phyloP scores from a whole-genome alignment of 30 jellyfish, hydroid and myxozoan genomes.

The Pelagia noctiluca region DNA sequence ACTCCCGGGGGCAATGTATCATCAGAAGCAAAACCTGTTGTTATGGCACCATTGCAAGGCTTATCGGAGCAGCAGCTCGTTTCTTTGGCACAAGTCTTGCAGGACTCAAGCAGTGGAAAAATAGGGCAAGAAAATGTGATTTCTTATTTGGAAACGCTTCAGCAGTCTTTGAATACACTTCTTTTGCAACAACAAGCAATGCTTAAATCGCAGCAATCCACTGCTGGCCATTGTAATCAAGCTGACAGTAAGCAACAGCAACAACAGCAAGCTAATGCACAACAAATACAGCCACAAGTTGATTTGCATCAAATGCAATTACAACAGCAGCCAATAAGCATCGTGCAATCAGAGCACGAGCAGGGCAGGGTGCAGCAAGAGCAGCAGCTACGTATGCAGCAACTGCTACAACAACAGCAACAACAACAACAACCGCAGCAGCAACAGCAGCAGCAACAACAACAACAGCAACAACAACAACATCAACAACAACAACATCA shows the following conservation, averaged over 20 bases:
- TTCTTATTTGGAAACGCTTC: conserved; percentile 88
- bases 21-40: background rate
- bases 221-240: background rate
- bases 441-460: conserved; percentile 35
- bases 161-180: conserved; percentile 80
- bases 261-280: conserved; percentile 4
- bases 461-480: conserved; percentile 56
- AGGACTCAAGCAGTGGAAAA: conserved; percentile 64
- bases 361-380: too few species aligned
- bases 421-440: conserved; percentile 47
- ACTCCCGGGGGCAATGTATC: background rate
- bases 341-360: too few species aligned
- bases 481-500: conserved; percentile 28
- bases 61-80: conserved; percentile 84
- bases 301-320: too few species aligned
- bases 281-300: too few species aligned
- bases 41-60: conserved; percentile 64
- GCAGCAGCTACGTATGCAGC: too few species aligned
- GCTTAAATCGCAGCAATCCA: conserved; percentile 35
- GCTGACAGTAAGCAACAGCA: conserved; percentile 5
- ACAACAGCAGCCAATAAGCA: too few species aligned
- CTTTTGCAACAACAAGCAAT: conserved; percentile 72
- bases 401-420: background rate
- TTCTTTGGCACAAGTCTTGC: conserved; percentile 78
- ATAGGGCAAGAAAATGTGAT: conserved; percentile 83